Evolutionary conservation across 2,888 invertebrate species (phyloP), one percentile per base, ranked within the genome.

Genomic region (Hypena proboscidalis): DNA sequence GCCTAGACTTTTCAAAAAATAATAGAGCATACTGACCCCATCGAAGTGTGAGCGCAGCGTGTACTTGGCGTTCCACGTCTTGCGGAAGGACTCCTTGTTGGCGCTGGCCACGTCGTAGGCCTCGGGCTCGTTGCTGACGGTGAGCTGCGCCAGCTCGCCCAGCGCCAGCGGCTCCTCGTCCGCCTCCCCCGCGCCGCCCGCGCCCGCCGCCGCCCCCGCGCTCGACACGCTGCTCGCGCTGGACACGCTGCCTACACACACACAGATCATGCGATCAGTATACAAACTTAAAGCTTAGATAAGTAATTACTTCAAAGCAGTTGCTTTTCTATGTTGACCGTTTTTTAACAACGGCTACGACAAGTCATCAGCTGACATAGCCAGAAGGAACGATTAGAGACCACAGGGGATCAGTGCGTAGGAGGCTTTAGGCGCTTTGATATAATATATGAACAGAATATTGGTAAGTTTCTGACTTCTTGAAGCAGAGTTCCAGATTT

Each of bases 21-120:
- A n/a, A n/a, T n/a, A n/a, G n/a, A 13, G 19, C 15, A 20, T 35
- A 74, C 80, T 70, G 15, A 91, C 94, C 74, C 97, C 97, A 77
- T 98, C 98, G 77, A 98, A 98, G 90, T 98, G 98, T 79, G 97
- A 97, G 65, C 97, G 94, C 75, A 99, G 92, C 44, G 98, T 98
- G 81, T 98, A 99, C 91, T 99, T 99, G 67, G 98, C 97, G 84
- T 97, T 97, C 98, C 98, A 98, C 25, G 97, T 97, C 92, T 98
- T 98, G 74, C 97, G 93, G 92, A 96, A 97, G 63, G 96, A 95
- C 79, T 96, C 96, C 90, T 97, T 98, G 76, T 95, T 95, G 67
- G 83, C 83, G 59, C 77, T 79, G 77, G 96, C 95, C 74, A 97
- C 96, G 83, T 97, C 97, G 62, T 96, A 95, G 41, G 96, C 95